Evolutionary conservation across 2,797 vertebrate species (phyloP).

Genomic region (Momotus momota): DNA sequence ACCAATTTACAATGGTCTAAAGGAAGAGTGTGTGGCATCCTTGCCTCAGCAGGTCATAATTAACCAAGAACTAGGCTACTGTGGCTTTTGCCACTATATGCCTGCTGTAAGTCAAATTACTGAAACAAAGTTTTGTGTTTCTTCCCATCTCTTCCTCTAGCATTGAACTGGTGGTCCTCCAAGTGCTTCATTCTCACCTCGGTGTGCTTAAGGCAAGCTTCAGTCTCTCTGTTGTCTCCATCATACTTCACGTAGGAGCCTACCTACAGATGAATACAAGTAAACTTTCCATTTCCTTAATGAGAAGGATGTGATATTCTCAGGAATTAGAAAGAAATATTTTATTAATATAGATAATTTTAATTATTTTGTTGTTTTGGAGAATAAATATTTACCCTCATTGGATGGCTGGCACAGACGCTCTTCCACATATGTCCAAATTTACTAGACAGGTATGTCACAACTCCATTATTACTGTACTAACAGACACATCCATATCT

Average conservation of each 20-base stretch:
- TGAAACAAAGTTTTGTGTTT: background rate
- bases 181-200: background rate
- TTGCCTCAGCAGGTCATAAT: background rate
- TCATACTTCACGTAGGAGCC: background rate
- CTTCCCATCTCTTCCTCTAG: background rate
- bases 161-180: background rate
- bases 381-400: background rate
- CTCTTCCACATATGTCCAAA: background rate
- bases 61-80: background rate
- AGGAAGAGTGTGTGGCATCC: background rate
- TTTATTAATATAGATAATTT: background rate
- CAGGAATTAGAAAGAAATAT: background rate
- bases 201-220: background rate
- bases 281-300: conserved; percentile 16
- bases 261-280: background rate
- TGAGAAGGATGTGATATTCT: background rate
- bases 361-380: conserved; percentile 13
- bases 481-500: background rate
- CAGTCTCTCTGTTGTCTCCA: background rate
- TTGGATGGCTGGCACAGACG: background rate
- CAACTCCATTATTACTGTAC: background rate
- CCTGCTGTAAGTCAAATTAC: background rate
- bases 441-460: background rate
- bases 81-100: background rate
- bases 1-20: background rate